phyloP scores from a whole-genome alignment of 2,888 invertebrate species.

The Stenodera caucasica region DNA sequence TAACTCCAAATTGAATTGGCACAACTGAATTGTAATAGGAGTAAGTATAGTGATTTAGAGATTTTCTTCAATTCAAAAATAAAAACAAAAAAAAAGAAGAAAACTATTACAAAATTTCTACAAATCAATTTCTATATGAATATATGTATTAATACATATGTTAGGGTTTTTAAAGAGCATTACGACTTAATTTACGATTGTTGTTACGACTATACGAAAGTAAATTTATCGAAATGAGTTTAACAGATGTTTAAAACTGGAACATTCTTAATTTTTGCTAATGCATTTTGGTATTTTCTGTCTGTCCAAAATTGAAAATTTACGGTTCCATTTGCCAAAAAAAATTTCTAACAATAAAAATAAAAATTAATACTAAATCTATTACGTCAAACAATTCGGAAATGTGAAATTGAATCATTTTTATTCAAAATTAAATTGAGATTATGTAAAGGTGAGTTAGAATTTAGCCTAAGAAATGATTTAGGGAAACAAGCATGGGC shows the following conservation, averaged over 20 bases:
- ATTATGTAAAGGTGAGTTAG: too few species aligned
- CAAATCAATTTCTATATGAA: conserved; percentile 6
- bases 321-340: background rate
- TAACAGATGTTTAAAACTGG: conserved; percentile 11
- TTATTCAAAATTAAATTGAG: too few species aligned
- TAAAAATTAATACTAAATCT: too few species aligned
- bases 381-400: too few species aligned
- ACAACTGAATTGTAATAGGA: background rate
- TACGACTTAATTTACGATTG: conserved; percentile 12
- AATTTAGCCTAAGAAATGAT: too few species aligned
- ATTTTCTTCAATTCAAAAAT: background rate
- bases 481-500: conserved; percentile 32
- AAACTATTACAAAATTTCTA: background rate
- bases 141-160: too few species aligned
- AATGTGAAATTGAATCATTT: conserved; percentile 24
- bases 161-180: background rate
- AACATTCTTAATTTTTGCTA: conserved; percentile 9
- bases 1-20: conserved; percentile 8
- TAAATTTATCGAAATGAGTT: conserved; percentile 10
- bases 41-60: background rate
- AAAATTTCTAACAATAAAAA: background rate
- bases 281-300: background rate
- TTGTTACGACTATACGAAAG: conserved; percentile 11
- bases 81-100: too few species aligned
- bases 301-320: background rate